These are phyloP conservation scores for Metridium senile DNA, from an alignment of 92 coral and sea anemone genomes.

Conservation along the genomic window DNA sequence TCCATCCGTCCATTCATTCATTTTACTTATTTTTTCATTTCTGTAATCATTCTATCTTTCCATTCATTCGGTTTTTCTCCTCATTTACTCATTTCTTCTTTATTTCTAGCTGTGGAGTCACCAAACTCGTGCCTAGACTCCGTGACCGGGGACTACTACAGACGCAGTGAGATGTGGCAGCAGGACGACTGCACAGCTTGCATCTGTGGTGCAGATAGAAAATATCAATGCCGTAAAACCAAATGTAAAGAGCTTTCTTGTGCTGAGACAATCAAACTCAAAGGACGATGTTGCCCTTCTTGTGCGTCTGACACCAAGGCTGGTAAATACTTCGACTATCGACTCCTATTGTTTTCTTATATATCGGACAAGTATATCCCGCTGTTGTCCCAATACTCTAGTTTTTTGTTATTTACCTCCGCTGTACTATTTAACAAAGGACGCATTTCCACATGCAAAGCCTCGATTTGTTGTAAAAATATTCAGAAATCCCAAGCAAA, in stretches of 20 bases:
- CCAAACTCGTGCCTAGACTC: conserved; percentile 84
- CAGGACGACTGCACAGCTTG: conserved; percentile 94
- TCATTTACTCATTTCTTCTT: not conserved
- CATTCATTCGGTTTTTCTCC: not conserved
- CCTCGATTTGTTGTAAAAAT: no score
- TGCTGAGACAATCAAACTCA: conserved; percentile 57
- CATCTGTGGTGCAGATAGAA: conserved; percentile 68
- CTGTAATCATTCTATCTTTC: no score
- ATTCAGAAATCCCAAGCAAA: no score
- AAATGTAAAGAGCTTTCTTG: conserved; percentile 65
- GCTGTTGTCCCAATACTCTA: no score
- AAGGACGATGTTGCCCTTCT: conserved; percentile 87
- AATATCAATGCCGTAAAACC: conserved; percentile 72
- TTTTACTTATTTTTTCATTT: no score
- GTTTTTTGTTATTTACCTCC: no score
- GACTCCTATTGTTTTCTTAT: not conserved
- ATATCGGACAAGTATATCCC: no score
- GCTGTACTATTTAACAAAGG: no score
- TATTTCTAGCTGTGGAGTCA: conserved; percentile 46
- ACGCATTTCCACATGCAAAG: no score
- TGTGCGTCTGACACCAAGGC: conserved; percentile 66
- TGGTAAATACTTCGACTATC: conserved; percentile 40
- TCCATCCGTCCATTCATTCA: no score
- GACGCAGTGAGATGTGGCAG: conserved; percentile 92
- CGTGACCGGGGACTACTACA: conserved; percentile 80